phyloP scores from a whole-genome alignment of 1,140 invertebrate genomes.

The Onthophagus taurus region DNA sequence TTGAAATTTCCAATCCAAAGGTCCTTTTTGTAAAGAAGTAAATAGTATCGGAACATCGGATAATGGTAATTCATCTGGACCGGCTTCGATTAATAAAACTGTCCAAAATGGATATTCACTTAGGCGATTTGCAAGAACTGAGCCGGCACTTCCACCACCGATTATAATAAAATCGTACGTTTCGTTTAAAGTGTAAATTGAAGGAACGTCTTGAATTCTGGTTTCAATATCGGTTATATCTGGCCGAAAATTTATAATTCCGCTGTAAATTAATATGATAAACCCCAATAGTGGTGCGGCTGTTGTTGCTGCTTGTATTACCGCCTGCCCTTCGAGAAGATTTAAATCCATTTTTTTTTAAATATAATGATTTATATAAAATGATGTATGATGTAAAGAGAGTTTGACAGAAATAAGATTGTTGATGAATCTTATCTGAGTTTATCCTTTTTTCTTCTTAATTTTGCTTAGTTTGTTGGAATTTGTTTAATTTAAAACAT shows the following conservation, averaged over 20 bases:
- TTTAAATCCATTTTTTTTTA: slow-evolving; percentile 5
- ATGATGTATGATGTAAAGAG: no score
- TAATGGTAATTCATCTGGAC: slow-evolving; percentile 60
- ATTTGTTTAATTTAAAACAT: no score
- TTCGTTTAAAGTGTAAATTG: slow-evolving; percentile 39
- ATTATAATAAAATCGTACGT: slow-evolving; percentile 69
- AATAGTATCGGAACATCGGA: slow-evolving; percentile 67
- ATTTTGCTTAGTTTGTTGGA: no score
- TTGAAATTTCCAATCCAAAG: slow-evolving; percentile 70
- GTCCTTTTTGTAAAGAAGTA: slow-evolving; percentile 58
- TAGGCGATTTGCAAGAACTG: slow-evolving; percentile 66
- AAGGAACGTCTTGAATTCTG: slow-evolving; percentile 38
- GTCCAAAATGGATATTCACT: slow-evolving; percentile 60
- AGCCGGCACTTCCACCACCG: slow-evolving; percentile 75
- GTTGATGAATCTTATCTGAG: no score
- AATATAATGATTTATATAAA: no score
- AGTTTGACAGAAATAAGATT: no score
- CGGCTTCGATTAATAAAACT: slow-evolving; percentile 73
- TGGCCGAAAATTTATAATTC: slow-evolving; percentile 48
- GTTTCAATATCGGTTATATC: slow-evolving; percentile 56
- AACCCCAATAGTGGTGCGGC: slow-evolving; percentile 51
- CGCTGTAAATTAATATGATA: slow-evolving; percentile 47
- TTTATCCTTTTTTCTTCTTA: no score
- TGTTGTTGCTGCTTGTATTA: slow-evolving; percentile 50
- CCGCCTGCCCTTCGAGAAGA: slow-evolving; percentile 38